phyloP scores from a whole-genome alignment of 2,888 invertebrate species.

The Pristionchus exspectatus region DNA sequence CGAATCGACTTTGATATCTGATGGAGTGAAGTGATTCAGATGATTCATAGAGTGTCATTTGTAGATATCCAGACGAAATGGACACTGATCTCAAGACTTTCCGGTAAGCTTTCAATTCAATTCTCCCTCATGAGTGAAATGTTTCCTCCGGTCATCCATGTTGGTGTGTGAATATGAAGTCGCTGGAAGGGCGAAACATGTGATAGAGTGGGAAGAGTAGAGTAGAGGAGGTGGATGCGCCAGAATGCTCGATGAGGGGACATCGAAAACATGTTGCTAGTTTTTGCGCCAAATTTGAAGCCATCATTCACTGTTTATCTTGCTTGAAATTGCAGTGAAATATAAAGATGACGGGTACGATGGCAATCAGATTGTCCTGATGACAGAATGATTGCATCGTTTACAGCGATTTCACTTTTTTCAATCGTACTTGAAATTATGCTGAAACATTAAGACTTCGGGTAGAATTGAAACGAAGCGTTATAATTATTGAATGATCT shows the following conservation, averaged over 20 bases:
- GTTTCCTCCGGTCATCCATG: neutral
- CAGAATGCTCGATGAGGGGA: too few relatives aligned
- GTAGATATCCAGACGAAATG: neutral
- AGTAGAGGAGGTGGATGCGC: neutral
- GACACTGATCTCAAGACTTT: constrained; percentile 55
- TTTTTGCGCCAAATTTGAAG: too few relatives aligned
- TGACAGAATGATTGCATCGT: too few relatives aligned
- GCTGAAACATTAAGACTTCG: neutral
- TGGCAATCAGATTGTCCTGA: too few relatives aligned
- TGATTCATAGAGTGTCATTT: neutral
- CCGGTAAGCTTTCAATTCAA: neutral
- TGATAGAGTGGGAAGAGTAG: constrained; percentile 13
- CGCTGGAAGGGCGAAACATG: neutral
- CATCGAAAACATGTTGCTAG: too few relatives aligned
- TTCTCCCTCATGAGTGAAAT: neutral
- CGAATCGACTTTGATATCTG: neutral
- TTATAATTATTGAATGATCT: neutral
- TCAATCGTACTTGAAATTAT: too few relatives aligned
- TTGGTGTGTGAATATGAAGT: neutral
- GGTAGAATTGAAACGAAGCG: too few relatives aligned
- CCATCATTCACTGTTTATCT: too few relatives aligned
- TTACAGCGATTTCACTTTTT: too few relatives aligned
- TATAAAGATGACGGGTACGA: too few relatives aligned
- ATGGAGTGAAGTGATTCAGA: neutral
- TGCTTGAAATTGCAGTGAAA: too few relatives aligned